Conservation (phyloP, 2,797 vertebrate species). For the Centropyge bicolor region DNA sequence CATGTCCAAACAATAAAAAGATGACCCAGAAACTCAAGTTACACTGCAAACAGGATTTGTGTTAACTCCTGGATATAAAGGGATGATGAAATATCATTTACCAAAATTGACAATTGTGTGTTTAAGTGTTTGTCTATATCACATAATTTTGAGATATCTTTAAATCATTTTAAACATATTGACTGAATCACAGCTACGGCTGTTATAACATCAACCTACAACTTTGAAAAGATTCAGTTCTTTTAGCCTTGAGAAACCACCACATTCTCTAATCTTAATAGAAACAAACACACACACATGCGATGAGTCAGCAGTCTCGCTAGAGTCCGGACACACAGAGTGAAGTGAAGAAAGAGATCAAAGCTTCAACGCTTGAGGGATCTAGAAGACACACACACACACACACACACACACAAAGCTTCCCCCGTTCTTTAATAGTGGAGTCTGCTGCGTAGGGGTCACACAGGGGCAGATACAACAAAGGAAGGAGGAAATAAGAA, state of each 20-base stretch:
- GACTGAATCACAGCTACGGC: not conserved
- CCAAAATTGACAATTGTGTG: not conserved
- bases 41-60: not conserved
- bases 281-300: conserved; percentile 3
- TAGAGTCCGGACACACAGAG: conserved; percentile 44
- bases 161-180: fast-evolving
- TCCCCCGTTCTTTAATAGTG: conserved; percentile 46
- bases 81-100: not conserved
- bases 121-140: not conserved
- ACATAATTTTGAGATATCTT: not conserved
- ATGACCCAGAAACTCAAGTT: conserved; percentile 35
- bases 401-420: conserved; percentile 20
- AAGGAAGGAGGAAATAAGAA: conserved; percentile 76
- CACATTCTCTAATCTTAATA: conserved; percentile 7
- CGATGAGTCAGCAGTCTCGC: conserved; percentile 66
- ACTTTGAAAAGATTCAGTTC: conserved; percentile 3
- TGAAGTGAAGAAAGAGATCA: conserved; percentile 64
- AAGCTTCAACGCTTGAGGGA: conserved; percentile 67
- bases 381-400: conserved; percentile 41
- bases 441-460: conserved; percentile 62
- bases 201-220: conserved; percentile 9
- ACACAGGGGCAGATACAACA: conserved; percentile 72
- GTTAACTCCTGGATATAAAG: conserved; percentile 3
- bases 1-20: not conserved
- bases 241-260: conserved; percentile 28